Evolutionary conservation across 2,797 vertebrate species (phyloP).

Genomic region (Helostoma temminkii): DNA sequence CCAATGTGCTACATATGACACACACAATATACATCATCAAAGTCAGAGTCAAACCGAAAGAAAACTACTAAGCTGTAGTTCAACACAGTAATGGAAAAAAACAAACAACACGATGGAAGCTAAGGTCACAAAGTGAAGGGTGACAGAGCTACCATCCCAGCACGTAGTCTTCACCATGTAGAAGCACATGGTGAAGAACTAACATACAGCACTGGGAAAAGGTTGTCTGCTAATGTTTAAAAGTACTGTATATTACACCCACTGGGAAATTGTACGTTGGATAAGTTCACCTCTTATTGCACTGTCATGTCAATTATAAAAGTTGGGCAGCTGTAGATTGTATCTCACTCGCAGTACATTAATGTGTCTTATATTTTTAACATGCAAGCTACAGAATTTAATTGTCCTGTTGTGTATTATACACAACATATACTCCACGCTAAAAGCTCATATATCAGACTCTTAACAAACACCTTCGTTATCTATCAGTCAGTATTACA

Average conservation of each 20-base stretch:
- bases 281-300: constrained; percentile 58
- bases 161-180: constrained; percentile 8
- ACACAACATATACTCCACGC: constrained; percentile 29
- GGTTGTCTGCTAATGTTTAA: constrained; percentile 28
- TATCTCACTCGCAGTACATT: constrained; percentile 7
- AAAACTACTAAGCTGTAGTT: constrained; percentile 10
- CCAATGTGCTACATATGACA: constrained; percentile 33
- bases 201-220: constrained; percentile 35
- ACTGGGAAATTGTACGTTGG: constrained; percentile 33
- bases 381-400: constrained; percentile 39
- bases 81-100: constrained; percentile 11
- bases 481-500: constrained; percentile 40
- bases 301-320: constrained; percentile 23
- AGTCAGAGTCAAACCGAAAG: constrained; percentile 41
- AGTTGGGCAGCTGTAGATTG: constrained; percentile 23
- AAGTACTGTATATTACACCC: constrained; percentile 24
- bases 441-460: constrained; percentile 1
- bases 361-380: constrained; percentile 11
- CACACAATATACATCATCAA: constrained; percentile 9
- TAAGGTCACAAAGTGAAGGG: not conserved
- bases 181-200: constrained; percentile 6
- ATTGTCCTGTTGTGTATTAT: constrained; percentile 28
- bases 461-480: constrained; percentile 33
- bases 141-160: constrained; percentile 12
- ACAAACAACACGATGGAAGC: not conserved